Percentiles rank a stretch among this genome's conserved stretches.
Conservation (phyloP, 2,888 invertebrate species). For the Catocala fraxini region DNA sequence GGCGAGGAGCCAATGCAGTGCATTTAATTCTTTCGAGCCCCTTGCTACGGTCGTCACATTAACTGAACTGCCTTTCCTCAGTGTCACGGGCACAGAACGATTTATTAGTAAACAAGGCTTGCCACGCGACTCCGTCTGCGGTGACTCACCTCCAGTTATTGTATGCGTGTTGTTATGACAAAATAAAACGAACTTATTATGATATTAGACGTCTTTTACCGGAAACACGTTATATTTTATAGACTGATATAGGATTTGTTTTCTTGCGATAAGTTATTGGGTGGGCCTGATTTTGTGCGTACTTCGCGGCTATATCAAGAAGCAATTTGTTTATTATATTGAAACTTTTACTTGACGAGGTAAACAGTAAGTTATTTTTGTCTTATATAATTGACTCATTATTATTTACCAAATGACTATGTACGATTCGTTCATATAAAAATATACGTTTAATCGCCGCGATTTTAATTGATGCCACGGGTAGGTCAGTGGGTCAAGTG, state of each 20-base stretch:
- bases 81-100: constrained; percentile 64
- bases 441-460: too few species aligned
- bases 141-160: constrained; percentile 38
- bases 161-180: constrained; percentile 15
- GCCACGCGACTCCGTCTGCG: constrained; percentile 42
- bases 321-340: too few species aligned
- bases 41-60: constrained; percentile 29
- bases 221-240: background rate
- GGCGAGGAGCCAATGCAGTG: constrained; percentile 63
- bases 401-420: too few species aligned
- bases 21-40: constrained; percentile 58
- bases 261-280: too few species aligned
- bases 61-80: constrained; percentile 58
- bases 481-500: too few species aligned
- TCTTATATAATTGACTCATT: too few species aligned
- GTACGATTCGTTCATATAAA: too few species aligned
- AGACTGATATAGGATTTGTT: background rate
- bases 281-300: too few species aligned
- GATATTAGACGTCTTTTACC: background rate
- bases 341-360: too few species aligned
- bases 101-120: constrained; percentile 53
- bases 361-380: too few species aligned
- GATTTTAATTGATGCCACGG: too few species aligned
- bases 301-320: too few species aligned
- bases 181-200: constrained; percentile 6